Evolutionary conservation across 2,113 vertebrate species (phyloP), one percentile per base, ranked within the genome.

Genomic region (Epinephelus cyanopodus): DNA sequence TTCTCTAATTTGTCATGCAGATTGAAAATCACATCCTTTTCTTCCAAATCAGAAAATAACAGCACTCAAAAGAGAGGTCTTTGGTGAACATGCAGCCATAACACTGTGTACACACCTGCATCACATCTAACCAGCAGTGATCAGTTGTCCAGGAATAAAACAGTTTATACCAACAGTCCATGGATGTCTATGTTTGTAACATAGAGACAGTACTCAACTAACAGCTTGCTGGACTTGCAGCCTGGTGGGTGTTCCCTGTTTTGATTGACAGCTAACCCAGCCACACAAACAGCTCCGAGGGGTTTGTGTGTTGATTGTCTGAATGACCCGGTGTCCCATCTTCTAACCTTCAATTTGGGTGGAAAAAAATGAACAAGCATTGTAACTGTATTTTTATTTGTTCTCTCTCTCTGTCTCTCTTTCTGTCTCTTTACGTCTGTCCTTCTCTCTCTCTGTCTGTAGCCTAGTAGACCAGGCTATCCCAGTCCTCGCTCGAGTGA

Each of bases 391-490:
- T 68, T 29, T 29, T 74, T 27, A 19, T 53, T 53, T 67, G 21
- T 19, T 57, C 4, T 39, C 1, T 70, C 33, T 57, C 27, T 50
- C 63, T 14, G 33, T 12, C 25, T 62, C 23, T 80, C 0, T 74
- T 33, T 25, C 12, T 29, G 29, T 45, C 45, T 56, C 25, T 52
- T 39, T 17, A 14, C 50, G 27, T 53, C 14, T 56, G 2, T 25
- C 39, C 13, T 71, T 23, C 58, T 72, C 8, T 67, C 1, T 62
- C 12, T 74, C 48, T 70, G 17, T 81, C 13, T 82, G 0, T 84
- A 99, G 98, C 98, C 98, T 83, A 99, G 98, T 77, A 95, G 98
- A 91, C 98, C 98, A 29, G 98, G 98, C 18, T 99, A 99, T 72
- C 98, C 98, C 52, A 99, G 98, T 78, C 98, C 98, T 0, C 96